phyloP scores from a whole-genome alignment of 2,797 vertebrate species.

The Xenops minutus region DNA sequence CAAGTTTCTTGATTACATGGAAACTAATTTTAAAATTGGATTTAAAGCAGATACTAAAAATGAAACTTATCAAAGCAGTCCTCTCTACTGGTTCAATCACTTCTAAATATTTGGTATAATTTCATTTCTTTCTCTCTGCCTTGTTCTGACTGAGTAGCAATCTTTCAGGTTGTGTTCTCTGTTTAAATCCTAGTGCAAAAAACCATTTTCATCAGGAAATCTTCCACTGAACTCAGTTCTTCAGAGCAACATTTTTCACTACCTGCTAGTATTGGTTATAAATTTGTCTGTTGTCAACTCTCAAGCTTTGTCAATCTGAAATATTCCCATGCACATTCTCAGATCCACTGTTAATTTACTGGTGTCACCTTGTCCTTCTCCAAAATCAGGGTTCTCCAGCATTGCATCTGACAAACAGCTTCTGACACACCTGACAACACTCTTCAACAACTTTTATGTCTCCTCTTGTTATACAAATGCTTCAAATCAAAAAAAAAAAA shows the following conservation, averaged over 20 bases:
- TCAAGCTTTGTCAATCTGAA: neutral
- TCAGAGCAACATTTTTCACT: neutral
- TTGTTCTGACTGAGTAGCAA: slow-evolving; percentile 12
- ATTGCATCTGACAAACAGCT: neutral
- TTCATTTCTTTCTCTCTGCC: slow-evolving; percentile 4
- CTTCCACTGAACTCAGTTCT: neutral
- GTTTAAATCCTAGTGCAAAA: neutral
- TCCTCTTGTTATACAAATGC: neutral
- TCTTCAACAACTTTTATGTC: neutral
- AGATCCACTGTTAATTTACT: neutral
- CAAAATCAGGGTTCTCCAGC: neutral
- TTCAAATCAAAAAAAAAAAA: neutral
- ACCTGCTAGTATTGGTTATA: neutral
- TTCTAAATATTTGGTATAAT: slow-evolving; percentile 46
- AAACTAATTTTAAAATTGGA: neutral
- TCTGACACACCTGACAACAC: neutral
- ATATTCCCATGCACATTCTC: neutral
- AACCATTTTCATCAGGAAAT: neutral
- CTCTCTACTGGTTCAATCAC: neutral
- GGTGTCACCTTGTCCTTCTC: neutral
- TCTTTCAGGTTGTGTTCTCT: neutral
- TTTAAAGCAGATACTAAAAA: neutral
- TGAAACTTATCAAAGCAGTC: neutral
- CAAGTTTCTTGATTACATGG: neutral
- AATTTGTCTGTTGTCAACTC: neutral